Evolutionary conservation across 2,113 vertebrate species (phyloP), one percentile per base, ranked within the genome.

Genomic region (Prinia subflava): DNA sequence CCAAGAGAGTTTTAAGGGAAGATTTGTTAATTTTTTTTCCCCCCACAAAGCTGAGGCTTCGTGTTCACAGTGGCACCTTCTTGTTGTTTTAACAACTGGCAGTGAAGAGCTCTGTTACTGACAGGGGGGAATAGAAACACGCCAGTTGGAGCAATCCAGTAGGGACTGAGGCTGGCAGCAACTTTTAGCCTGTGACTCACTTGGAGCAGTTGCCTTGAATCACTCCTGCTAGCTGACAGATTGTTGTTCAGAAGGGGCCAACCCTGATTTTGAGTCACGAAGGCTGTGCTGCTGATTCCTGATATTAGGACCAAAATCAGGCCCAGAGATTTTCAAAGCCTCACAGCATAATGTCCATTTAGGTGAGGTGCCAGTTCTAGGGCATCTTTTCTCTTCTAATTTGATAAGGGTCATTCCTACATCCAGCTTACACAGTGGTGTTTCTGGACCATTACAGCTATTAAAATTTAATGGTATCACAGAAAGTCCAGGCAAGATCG

Each of bases 161-260:
- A 75, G 46, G 20, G 28, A 75, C 33, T 91, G 83, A 89, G 56
- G 47, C 69, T 77, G 78, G 64, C 64, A 95, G 86, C 46, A 96
- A 52, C 56, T 87, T 92, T 63, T 18, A 89, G 46, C 31, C 57
- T 83, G 57, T 91, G 83, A 92, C 68, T 86, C 49, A 76, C 76
- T 85, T 25, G 42, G 21, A 91, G 52, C 67, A 59, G 60, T n/a
- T 88, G 65, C 60, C 71, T 83, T 79, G 67, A 82, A 39, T 82
- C 41, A 37, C 49, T 95, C 64, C 50, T 91, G 28, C 37, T 50
- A 62, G 28, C 39, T 83, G 59, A 86, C 37, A 86, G 65, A 31
- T 57, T 59, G 33, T 13, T 93, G 31, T 76, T 77, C 63, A 70
- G 83, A 44, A 91, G 37, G 73, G 73, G 35, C 55, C 53, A 57